phyloP scores from a whole-genome alignment of 2,113 vertebrate genomes.

The Callopanchax toddi region DNA sequence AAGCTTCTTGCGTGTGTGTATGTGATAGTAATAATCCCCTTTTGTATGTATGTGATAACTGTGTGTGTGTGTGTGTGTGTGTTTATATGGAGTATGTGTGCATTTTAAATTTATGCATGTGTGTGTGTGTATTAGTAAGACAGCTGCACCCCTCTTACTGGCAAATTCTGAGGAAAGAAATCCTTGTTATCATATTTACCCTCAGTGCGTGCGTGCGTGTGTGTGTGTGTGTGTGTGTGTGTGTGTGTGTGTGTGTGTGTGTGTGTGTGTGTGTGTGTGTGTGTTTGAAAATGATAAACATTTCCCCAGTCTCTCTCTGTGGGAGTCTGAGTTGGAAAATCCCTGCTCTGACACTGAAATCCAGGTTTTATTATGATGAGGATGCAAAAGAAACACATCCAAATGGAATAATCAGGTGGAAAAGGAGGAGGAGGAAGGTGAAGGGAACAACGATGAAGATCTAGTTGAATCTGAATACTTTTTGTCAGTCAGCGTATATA shows the following conservation, averaged over 20 bases:
- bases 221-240: not conserved
- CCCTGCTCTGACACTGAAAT: slow-evolving; percentile 46
- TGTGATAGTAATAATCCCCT: slow-evolving; percentile 55
- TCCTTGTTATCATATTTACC: slow-evolving; percentile 21
- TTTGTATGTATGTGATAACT: slow-evolving; percentile 18
- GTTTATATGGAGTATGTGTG: slow-evolving; percentile 4
- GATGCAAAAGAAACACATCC: slow-evolving; percentile 38
- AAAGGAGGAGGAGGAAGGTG: not conserved
- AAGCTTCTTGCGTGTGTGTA: slow-evolving; percentile 38
- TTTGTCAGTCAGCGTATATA: not conserved
- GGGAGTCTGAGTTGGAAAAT: slow-evolving; percentile 59
- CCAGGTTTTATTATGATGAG: slow-evolving; percentile 52
- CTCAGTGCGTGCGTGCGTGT: not conserved
- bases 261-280: slow-evolving; percentile 9
- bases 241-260: not conserved
- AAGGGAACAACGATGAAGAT: not conserved
- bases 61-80: slow-evolving; percentile 12
- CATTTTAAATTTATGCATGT: slow-evolving; percentile 8
- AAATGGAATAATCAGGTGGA: slow-evolving; percentile 58
- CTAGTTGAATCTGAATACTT: slow-evolving; percentile 1
- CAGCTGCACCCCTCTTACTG: slow-evolving; percentile 7
- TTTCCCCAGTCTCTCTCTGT: slow-evolving; percentile 28
- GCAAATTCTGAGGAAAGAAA: slow-evolving; percentile 20
- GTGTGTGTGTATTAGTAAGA: slow-evolving; percentile 15
- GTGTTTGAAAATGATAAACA: slow-evolving; percentile 27